A percentile compares a stretch with the other conserved stretches of the same genome.
Conservation (phyloP, 92 coral and sea anemone genomes). For the Palythoa grandis region DNA sequence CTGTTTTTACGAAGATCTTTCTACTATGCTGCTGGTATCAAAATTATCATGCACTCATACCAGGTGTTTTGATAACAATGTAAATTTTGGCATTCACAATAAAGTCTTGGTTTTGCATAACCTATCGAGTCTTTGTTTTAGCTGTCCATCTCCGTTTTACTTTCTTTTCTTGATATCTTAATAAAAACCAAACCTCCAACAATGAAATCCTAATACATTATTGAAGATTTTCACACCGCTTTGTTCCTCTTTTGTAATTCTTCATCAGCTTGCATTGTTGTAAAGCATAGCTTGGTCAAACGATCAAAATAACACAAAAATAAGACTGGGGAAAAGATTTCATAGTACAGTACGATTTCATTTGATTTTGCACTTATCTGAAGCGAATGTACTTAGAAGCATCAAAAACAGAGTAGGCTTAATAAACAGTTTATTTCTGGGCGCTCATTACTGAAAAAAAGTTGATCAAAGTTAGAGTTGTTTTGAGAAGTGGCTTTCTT, state of each 20-base stretch:
- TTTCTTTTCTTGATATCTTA: conserved; percentile 27
- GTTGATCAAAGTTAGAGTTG: background rate
- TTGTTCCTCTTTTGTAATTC: conserved; percentile 24
- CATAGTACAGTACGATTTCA: background rate
- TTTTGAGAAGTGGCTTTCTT: background rate
- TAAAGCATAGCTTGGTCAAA: conserved; percentile 36
- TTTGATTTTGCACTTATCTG: background rate
- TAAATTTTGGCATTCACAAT: conserved; percentile 30
- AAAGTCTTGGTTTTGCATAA: conserved; percentile 42
- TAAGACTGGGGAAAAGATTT: background rate
- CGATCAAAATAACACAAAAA: conserved; percentile 5
- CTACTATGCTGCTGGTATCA: background rate
- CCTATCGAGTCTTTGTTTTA: conserved; percentile 16
- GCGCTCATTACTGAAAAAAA: conserved; percentile 12
- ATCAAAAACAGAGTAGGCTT: background rate
- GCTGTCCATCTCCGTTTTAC: conserved; percentile 25
- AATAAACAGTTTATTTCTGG: background rate
- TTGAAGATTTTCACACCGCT: conserved; percentile 30
- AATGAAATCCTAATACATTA: conserved; percentile 35
- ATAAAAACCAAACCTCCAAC: conserved; percentile 22
- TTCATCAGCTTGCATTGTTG: conserved; percentile 35
- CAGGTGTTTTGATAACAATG: conserved; percentile 46
- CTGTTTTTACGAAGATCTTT: background rate
- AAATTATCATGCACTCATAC: background rate
- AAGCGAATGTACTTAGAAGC: background rate